phyloP scores from a whole-genome alignment of 2,888 invertebrate genomes.

The Melolontha melolontha region DNA sequence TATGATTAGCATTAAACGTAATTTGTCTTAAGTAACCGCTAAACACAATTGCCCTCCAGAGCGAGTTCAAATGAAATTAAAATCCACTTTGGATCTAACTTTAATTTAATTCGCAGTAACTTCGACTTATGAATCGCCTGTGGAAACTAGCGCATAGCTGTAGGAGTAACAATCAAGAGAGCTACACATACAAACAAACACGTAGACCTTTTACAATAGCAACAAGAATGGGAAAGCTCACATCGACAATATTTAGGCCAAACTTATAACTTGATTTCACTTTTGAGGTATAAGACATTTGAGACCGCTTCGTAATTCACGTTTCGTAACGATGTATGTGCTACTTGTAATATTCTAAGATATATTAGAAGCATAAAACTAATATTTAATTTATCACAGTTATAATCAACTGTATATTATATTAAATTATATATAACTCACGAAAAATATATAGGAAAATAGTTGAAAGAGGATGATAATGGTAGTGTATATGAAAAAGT shows the following conservation, averaged over 20 bases:
- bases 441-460: no score
- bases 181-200: slow-evolving; percentile 1
- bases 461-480: no score
- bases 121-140: slow-evolving; percentile 19
- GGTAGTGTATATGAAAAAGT: no score
- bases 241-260: slow-evolving; percentile 23
- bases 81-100: slow-evolving; percentile 24
- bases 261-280: slow-evolving; percentile 20
- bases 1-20: slow-evolving; percentile 1
- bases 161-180: slow-evolving; percentile 22
- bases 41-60: slow-evolving; percentile 17
- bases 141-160: slow-evolving; percentile 14
- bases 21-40: slow-evolving; percentile 8
- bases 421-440: no score
- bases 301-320: slow-evolving; percentile 1
- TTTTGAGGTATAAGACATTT: not conserved
- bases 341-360: not conserved
- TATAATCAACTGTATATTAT: no score
- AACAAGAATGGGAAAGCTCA: not conserved
- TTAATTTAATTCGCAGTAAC: slow-evolving; percentile 29
- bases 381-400: no score
- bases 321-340: slow-evolving; percentile 4
- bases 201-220: slow-evolving; percentile 12
- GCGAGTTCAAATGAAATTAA: slow-evolving; percentile 25
- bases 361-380: no score